phyloP scores from a whole-genome alignment of 1,140 invertebrate species.

The Tigriopus japonicus region DNA sequence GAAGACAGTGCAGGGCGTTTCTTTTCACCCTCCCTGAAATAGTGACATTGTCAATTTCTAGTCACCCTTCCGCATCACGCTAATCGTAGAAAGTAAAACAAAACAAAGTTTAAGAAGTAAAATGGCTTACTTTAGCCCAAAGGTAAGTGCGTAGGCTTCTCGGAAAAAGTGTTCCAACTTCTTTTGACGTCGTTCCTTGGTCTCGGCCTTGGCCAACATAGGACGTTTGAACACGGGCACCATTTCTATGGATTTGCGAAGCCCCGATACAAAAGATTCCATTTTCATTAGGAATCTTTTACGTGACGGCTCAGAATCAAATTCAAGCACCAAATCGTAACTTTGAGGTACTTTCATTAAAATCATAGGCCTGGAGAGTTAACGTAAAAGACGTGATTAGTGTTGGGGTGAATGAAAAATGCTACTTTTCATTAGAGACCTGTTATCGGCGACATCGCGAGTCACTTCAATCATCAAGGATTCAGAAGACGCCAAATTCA shows the following conservation, averaged over 20 bases:
- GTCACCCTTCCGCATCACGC: too few relatives aligned
- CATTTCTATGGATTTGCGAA: constrained; percentile 56
- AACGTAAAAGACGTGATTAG: neutral
- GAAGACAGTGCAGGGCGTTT: too few relatives aligned
- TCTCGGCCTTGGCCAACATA: constrained; percentile 81
- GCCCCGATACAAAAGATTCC: constrained; percentile 54
- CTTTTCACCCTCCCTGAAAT: too few relatives aligned
- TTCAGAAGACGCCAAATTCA: too few relatives aligned
- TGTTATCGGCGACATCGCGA: too few relatives aligned
- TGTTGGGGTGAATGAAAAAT: too few relatives aligned
- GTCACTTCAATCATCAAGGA: too few relatives aligned
- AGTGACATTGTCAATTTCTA: too few relatives aligned
- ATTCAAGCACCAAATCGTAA: constrained; percentile 84
- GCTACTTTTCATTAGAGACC: too few relatives aligned
- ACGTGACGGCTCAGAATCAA: constrained; percentile 56
- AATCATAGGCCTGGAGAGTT: constrained; percentile 49
- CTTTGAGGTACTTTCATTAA: constrained; percentile 68
- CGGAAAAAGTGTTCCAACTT: constrained; percentile 94
- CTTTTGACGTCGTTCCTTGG: constrained; percentile 78
- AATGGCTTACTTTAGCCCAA: constrained; percentile 46
- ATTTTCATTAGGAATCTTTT: constrained; percentile 73
- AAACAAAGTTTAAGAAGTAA: too few relatives aligned
- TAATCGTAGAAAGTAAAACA: too few relatives aligned
- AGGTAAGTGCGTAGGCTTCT: constrained; percentile 87
- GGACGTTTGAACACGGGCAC: constrained; percentile 48